Conservation (phyloP, 2,113 vertebrate species). For the Struthidea cinerea region DNA sequence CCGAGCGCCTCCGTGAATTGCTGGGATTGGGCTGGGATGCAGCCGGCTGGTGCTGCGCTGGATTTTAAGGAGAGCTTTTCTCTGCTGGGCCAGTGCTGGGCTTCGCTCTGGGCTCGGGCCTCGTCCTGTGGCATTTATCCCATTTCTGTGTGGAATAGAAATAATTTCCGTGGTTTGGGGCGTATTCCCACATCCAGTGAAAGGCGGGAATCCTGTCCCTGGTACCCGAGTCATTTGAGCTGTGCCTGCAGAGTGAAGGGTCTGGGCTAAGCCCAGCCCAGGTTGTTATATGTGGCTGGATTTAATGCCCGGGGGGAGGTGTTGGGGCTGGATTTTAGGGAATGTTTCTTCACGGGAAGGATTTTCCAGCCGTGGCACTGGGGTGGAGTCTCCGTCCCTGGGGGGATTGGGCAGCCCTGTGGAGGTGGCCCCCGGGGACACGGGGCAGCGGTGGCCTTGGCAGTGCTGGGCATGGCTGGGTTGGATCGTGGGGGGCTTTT, state of each 20-base stretch:
- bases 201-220: not conserved
- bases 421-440: no score
- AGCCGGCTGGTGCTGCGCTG: not conserved
- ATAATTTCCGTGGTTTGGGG: rapidly evolving
- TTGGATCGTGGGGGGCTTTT: not conserved
- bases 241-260: not conserved
- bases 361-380: not conserved
- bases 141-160: not conserved
- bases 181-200: rapidly evolving
- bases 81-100: not conserved
- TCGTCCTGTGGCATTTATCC: not conserved
- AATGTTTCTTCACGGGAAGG: not conserved
- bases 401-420: not conserved
- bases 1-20: not conserved
- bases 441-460: no score
- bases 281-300: not conserved
- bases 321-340: not conserved
- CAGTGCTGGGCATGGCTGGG: not conserved
- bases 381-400: not conserved
- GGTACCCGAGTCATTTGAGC: not conserved
- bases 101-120: not conserved
- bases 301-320: not conserved
- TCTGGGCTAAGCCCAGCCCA: not conserved
- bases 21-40: not conserved
- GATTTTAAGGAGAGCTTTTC: not conserved